phyloP scores from a whole-genome alignment of 2,888 invertebrate species.

The Eugnorisma glareosa region DNA sequence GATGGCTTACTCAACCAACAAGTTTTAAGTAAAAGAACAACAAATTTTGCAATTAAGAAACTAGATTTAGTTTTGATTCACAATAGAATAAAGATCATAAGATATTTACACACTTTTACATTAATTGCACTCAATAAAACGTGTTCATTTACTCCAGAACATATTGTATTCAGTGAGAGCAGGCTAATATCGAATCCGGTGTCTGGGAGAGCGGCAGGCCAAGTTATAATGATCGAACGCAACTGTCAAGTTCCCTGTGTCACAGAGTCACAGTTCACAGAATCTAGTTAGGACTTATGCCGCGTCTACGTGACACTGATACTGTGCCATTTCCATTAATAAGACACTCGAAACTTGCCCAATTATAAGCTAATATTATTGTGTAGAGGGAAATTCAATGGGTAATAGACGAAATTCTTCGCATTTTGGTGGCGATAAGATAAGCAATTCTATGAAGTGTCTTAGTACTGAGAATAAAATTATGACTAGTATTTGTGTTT shows the following conservation, averaged over 20 bases:
- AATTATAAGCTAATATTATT: conserved; percentile 39
- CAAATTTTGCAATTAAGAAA: neutral
- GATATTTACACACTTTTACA: neutral
- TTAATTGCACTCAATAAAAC: conserved; percentile 4
- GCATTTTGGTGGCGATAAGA: neutral
- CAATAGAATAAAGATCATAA: neutral
- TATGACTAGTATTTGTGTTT: neutral
- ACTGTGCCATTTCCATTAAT: conserved; percentile 34
- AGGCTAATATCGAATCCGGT: conserved; percentile 47
- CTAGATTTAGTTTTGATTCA: neutral
- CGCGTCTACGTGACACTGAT: conserved; percentile 47
- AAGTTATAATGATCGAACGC: conserved; percentile 60
- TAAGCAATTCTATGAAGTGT: neutral
- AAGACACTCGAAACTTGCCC: conserved; percentile 39
- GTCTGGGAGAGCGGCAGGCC: conserved; percentile 19
- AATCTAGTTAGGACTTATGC: conserved; percentile 60
- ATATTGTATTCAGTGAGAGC: conserved; percentile 26
- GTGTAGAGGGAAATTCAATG: conserved; percentile 1
- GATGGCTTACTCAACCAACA: too few species aligned
- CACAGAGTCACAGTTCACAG: conserved; percentile 28
- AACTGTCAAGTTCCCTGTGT: conserved; percentile 41
- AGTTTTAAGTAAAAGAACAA: neutral
- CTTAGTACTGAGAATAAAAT: neutral
- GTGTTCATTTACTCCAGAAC: conserved; percentile 8
- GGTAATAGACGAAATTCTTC: conserved; percentile 3